Evolutionary conservation across 2,888 invertebrate genomes (phyloP).

Genomic region (Belgica antarctica): DNA sequence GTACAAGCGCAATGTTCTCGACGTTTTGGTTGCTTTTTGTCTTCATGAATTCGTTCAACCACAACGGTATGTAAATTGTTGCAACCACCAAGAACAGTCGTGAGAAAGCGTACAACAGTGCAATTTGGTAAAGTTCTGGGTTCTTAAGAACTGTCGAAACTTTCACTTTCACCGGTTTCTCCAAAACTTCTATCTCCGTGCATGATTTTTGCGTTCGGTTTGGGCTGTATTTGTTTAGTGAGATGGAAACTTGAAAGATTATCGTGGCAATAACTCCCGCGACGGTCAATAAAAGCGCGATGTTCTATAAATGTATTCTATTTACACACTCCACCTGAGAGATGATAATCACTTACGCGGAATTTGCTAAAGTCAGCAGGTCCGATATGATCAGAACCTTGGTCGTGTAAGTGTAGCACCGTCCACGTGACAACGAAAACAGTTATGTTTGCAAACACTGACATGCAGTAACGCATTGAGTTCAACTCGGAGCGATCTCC

Average conservation of each 20-base stretch:
- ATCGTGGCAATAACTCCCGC: constrained; percentile 64
- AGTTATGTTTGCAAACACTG: constrained; percentile 28
- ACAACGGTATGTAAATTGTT: constrained; percentile 83
- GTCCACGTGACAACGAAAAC: constrained; percentile 22
- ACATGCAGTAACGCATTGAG: constrained; percentile 57
- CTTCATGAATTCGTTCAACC: constrained; percentile 68
- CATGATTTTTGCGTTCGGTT: constrained; percentile 50
- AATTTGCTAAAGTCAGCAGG: constrained; percentile 69
- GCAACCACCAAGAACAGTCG: constrained; percentile 80
- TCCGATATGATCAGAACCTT: constrained; percentile 55
- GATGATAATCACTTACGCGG: constrained; percentile 57
- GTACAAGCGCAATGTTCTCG: constrained; percentile 71
- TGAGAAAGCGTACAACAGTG: constrained; percentile 59
- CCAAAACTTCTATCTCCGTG: not conserved
- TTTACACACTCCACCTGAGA: not conserved
- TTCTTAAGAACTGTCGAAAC: constrained; percentile 47
- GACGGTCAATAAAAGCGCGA: constrained; percentile 66
- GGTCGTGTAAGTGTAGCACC: not conserved
- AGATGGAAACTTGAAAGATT: constrained; percentile 69
- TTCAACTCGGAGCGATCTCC: constrained; percentile 73
- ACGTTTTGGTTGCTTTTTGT: constrained; percentile 60
- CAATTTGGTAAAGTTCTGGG: constrained; percentile 58
- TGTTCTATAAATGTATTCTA: constrained; percentile 57
- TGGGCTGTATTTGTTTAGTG: not conserved
- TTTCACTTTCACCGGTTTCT: constrained; percentile 44